These are phyloP conservation scores for Molossus molossus DNA, from an alignment of 2,797 vertebrate genomes.

Conservation along the genomic window DNA sequence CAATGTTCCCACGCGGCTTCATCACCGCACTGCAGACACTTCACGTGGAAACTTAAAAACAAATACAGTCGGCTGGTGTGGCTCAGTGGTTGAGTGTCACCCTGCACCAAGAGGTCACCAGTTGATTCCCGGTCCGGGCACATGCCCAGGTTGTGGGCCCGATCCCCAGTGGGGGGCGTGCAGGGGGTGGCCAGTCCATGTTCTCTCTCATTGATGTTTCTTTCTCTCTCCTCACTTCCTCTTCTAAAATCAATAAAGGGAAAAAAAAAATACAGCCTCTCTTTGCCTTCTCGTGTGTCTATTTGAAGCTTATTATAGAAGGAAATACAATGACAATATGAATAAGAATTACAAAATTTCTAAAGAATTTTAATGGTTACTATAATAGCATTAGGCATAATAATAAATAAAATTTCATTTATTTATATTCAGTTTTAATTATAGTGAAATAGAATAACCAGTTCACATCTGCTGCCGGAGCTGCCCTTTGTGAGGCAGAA, in stretches of 20 bases:
- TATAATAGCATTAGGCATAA: background rate
- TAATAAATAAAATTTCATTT: background rate
- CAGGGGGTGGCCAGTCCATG: too few species aligned
- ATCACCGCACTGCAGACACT: background rate
- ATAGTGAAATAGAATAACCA: background rate
- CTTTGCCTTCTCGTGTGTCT: background rate
- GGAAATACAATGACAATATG: background rate
- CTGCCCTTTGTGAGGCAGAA: background rate
- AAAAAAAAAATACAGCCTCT: background rate
- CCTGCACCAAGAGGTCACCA: too few species aligned
- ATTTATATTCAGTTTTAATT: constrained; percentile 39
- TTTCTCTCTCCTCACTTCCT: too few species aligned
- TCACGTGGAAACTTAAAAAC: background rate
- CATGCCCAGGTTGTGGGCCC: too few species aligned
- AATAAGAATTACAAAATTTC: background rate
- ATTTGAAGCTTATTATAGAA: background rate
- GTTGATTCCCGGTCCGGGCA: too few species aligned
- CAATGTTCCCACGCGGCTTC: background rate
- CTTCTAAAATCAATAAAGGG: too few species aligned
- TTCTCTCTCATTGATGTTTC: too few species aligned
- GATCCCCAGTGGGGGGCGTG: too few species aligned
- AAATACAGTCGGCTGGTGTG: too few species aligned
- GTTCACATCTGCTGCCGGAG: background rate
- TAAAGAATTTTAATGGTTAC: background rate
- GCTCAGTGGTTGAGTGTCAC: too few species aligned